Evolutionary conservation across 2,797 vertebrate species (phyloP), one percentile per base, ranked within the genome.

Genomic region (Taenioides sp.): DNA sequence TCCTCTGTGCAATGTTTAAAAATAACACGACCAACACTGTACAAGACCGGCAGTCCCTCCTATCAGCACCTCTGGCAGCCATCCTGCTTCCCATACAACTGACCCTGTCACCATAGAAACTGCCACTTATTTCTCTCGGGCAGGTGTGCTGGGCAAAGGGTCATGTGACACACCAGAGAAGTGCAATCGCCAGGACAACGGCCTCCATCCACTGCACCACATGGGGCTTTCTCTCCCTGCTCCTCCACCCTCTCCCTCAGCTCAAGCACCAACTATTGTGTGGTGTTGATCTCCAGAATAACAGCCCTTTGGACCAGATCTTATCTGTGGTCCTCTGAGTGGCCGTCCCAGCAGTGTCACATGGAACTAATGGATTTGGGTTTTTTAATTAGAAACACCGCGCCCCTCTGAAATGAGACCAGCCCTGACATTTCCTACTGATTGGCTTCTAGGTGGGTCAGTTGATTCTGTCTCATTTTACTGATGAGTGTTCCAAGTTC

Each of bases 81-180:
- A 83, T 85, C 88, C 87, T 86, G 90, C 86, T 88, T 92, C 92
- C 91, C 70, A 66, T 89, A 83, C 86, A 74, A 87, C 91, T 92
- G 92, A 94, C 93, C 94, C 89, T 84, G 93, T 95, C 89, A 69
- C 91, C 90, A 95, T 95, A 93, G 94, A 91, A 94, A 95, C 93
- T 90, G 88, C 90, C 80, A 80, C 90, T 83, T 81, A 90, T 92
- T 92, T 87, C 87, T 92, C 92, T 82, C 83, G 82, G 92, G 93
- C 94, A 94, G 94, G 94, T 95, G 93, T 90, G 91, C 86, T 69
- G 93, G 93, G 91, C 92, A 93, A 91, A 80, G 83, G 93, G 93
- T 95, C 93, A 93, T 88, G 91, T 95, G 94, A 94, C 90, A 89
- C 80, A 71, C 85, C 81, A 76, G 74, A 80, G 86, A 91, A 91